Base-by-base conservation (phyloP, 2,888 invertebrate genomes). In the Cinara cedri region DNA sequence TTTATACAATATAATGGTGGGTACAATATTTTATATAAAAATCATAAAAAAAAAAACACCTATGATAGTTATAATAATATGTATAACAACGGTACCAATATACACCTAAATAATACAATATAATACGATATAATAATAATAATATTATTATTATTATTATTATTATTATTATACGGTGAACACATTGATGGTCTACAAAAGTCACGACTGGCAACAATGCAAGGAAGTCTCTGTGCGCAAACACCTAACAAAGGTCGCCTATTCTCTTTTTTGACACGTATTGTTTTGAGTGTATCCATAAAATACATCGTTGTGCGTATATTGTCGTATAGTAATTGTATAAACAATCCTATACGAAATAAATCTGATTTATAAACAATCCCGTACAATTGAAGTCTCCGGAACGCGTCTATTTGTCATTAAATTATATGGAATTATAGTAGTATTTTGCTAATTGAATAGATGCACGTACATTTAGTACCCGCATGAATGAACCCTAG, bases 211-310 rank as follows among this genome's bases (percentile, higher is more conserved):
- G 60, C 60, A 72, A 72, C 72, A 72, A 72, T 62, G 49, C 34
- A 3, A 3, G 34, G 34, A 3, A 60, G 3, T 62, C 60, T 34
- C 34, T 3, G 34, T 19, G 62, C 60, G 72, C 72, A 26, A 72
- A 62, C 57, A 26, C 19, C 10, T 14, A 63, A 74, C 74, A 74
- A 74, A 74, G 74, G 74, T 74, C 42, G 74, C 42, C 74, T 66
- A 46, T 55, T 55, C 21, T 16, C 46, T 46, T 24, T 42, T 55
- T 66, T 57, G 75, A 74, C 75, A n/a, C 44, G 44, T 75, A 65
- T 75, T 75, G 75, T 75, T 75, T 75, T 65, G 44, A 21, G 51
- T 51, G 57, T n/a, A 24, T 19, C 51, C 55, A 55, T 44, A 46
- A 46, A 71, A 57, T 72, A 72, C 11, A 13, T 1, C 11, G 19